Base-by-base conservation (phyloP, 92 coral and sea anemone species). In the Palythoa heliodiscus region DNA sequence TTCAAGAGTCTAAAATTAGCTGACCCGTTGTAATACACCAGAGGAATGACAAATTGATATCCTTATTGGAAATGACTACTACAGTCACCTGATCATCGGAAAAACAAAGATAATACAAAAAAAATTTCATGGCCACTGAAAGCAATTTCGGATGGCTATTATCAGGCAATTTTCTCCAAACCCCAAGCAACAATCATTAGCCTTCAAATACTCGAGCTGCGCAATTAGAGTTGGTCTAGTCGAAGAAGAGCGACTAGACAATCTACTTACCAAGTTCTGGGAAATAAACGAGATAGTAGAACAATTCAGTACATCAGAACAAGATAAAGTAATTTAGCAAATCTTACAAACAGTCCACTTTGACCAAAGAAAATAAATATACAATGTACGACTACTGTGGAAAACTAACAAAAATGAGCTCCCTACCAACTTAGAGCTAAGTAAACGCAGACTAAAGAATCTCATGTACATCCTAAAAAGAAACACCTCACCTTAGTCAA, bases 391-490 rank as follows among this genome's bases (percentile, higher is more conserved):
- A 71, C 75, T 38, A 37, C 75, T 53, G 9, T 71, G 75, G 75
- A 71, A 71, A 71, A 71, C 39, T 40, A 71, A 71, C 75, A 71
- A 71, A 71, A 25, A 71, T 25, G 75, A 71, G 29, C 75, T 37
- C 29, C 75, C 75, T n/a, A 71, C 75, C 73, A 70, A 70, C 73
- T 70, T 70, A 16, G 73, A 24, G 73, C 73, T 71, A 71, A 71
- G 75, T 29, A 71, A 71, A 71, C 75, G 75, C 2, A 17, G 73
- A 17, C 73, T 70, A 17, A 43, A 22, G 11, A 76, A 17, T 47
- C 77, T 88, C 52, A 87, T 48, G 39, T 73, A 29, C 83, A 89
- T 40, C 68, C 75, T 89, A 24, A 52, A 84, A 40, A 77, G 25
- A 84, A 71, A 58, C 15, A 70, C 23, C 73, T 43, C 8, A 70